A percentile compares a stretch with the other conserved stretches of the same genome.
Conservation (phyloP, 2,888 invertebrate genomes). For the Geotrupes spiniger region DNA sequence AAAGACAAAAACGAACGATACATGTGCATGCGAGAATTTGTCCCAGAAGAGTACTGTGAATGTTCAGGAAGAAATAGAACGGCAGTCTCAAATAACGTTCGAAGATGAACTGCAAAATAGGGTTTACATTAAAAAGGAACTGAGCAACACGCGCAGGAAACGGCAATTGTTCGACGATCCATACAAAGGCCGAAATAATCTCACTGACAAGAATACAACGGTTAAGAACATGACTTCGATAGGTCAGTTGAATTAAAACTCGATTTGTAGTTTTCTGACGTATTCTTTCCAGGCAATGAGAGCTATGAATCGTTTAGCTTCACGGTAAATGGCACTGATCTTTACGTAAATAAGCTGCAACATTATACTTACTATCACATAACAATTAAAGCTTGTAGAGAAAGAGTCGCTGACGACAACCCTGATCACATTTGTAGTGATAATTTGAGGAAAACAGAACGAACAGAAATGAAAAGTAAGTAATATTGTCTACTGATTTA, state of each 20-base stretch:
- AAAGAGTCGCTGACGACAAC: slow-evolving; percentile 50
- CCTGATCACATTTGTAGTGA: slow-evolving; percentile 25
- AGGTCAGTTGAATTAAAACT: not conserved
- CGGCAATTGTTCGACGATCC: slow-evolving; percentile 7
- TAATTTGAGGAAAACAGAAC: slow-evolving; percentile 15
- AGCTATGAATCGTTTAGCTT: slow-evolving; percentile 38
- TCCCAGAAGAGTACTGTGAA: not conserved
- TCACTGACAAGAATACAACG: slow-evolving; percentile 1
- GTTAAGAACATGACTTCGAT: slow-evolving; percentile 1
- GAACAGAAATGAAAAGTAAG: slow-evolving; percentile 12
- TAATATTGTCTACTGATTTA: not conserved
- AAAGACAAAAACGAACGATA: slow-evolving; percentile 50
- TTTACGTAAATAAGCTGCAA: slow-evolving; percentile 61
- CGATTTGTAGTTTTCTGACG: too few species aligned
- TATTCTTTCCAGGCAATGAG: slow-evolving; percentile 29
- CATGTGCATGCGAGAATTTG: slow-evolving; percentile 50
- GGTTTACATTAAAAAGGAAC: slow-evolving; percentile 58
- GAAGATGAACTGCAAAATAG: slow-evolving; percentile 80
- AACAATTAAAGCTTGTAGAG: slow-evolving; percentile 75
- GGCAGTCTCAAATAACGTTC: slow-evolving; percentile 64
- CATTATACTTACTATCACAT: slow-evolving; percentile 80
- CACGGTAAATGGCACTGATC: slow-evolving; percentile 45
- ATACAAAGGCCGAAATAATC: too few species aligned
- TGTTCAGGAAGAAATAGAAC: slow-evolving; percentile 55
- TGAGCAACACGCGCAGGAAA: slow-evolving; percentile 10